phyloP scores from a whole-genome alignment of 2,888 invertebrate genomes.

The Sinohyriopsis cumingii region DNA sequence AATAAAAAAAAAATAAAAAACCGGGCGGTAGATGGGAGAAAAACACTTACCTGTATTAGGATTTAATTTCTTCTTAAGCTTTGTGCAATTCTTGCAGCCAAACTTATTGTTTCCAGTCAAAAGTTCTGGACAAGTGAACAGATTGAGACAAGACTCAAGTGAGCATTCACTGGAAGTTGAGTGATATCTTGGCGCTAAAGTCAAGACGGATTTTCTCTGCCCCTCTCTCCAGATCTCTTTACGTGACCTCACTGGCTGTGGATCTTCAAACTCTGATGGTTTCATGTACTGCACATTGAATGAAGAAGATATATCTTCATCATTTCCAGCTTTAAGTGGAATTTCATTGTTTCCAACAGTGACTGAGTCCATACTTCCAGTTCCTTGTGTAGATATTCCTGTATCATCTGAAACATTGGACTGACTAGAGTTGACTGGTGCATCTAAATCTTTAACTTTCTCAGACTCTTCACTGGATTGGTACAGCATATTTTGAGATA shows the following conservation, averaged over 20 bases:
- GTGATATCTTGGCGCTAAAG: conserved; percentile 73
- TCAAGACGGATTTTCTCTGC: conserved; percentile 36
- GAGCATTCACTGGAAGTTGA: conserved; percentile 74
- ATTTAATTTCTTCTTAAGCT: conserved; percentile 43
- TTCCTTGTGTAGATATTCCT: too few species aligned
- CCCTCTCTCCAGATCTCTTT: conserved; percentile 39
- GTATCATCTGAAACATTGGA: too few species aligned
- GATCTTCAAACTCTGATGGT: background rate
- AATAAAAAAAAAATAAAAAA: too few species aligned
- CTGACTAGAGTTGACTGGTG: too few species aligned
- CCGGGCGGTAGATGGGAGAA: too few species aligned
- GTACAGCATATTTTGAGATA: too few species aligned
- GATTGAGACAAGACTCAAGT: conserved; percentile 89
- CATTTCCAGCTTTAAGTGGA: background rate
- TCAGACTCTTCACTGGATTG: too few species aligned
- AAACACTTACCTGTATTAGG: conserved; percentile 37
- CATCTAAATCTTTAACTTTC: too few species aligned
- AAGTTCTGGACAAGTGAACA: conserved; percentile 92
- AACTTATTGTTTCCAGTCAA: conserved; percentile 95
- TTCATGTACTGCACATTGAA: background rate
- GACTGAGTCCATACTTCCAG: too few species aligned
- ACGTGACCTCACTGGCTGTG: conserved; percentile 6
- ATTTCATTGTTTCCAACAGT: too few species aligned
- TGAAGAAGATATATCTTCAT: conserved; percentile 1
- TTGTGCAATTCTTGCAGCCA: conserved; percentile 90